phyloP scores from a whole-genome alignment of 2,113 vertebrate species.

The Myodes glareolus region DNA sequence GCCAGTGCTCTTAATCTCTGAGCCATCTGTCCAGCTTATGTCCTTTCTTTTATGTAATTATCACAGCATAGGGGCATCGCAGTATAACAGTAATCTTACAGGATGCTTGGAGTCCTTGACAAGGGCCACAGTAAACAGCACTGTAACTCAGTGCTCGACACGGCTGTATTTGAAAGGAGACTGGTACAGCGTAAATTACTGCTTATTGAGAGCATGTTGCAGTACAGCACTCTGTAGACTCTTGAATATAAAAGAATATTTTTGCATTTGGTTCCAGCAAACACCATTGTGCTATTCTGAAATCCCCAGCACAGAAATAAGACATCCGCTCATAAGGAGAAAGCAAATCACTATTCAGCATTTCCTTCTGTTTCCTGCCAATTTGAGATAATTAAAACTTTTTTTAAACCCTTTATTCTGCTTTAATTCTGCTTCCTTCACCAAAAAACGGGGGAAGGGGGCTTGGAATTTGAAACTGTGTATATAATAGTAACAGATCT shows the following conservation, averaged over 20 bases:
- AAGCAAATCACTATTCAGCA: constrained; percentile 81
- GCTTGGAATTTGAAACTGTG: constrained; percentile 63
- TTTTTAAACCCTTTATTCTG: constrained; percentile 75
- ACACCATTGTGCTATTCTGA: constrained; percentile 79
- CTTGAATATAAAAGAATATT: constrained; percentile 74
- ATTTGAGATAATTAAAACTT: constrained; percentile 82
- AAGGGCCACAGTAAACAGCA: background rate
- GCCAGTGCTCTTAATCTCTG: background rate
- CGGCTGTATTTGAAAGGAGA: background rate
- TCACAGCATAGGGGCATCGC: background rate
- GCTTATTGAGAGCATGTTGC: constrained; percentile 35
- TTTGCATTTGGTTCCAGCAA: constrained; percentile 77
- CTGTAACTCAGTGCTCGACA: constrained; percentile 10
- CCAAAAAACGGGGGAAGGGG: constrained; percentile 4
- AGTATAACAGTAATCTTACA: constrained; percentile 30
- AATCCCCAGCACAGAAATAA: constrained; percentile 78
- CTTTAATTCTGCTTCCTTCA: constrained; percentile 74
- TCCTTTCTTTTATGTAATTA: constrained; percentile 20
- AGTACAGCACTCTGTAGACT: constrained; percentile 49
- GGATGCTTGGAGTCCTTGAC: constrained; percentile 36
- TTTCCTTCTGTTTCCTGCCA: constrained; percentile 82
- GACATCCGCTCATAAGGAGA: constrained; percentile 78
- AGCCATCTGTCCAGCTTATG: background rate
- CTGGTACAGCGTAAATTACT: constrained; percentile 35
- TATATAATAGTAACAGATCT: constrained; percentile 32